Conservation (phyloP, 2,888 invertebrate species). For the Athrips mouffetella region DNA sequence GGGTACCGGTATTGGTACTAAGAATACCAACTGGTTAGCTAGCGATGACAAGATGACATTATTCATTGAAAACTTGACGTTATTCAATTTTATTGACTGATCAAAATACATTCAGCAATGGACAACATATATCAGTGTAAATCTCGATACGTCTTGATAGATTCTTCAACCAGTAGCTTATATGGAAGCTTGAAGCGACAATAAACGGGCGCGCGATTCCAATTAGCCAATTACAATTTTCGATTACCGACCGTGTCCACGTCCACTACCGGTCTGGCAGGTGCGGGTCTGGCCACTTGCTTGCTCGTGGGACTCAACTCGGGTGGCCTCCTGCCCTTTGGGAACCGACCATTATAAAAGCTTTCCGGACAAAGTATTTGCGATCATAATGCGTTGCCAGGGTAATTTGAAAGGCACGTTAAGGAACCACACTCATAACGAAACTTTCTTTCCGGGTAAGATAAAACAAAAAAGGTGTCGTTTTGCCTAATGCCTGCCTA, state of each 20-base stretch:
- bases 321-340: slow-evolving; percentile 49
- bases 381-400: neutral
- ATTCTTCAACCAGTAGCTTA: neutral
- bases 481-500: neutral
- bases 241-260: slow-evolving; percentile 58
- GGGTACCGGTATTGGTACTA: neutral
- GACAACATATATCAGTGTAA: too few relatives aligned
- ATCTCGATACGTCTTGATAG: too few relatives aligned
- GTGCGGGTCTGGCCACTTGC: slow-evolving; percentile 46
- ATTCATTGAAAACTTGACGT: too few relatives aligned
- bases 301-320: slow-evolving; percentile 36
- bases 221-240: slow-evolving; percentile 67
- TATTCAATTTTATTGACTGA: too few relatives aligned
- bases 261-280: slow-evolving; percentile 46
- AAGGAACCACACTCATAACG: too few relatives aligned
- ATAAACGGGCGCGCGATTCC: slow-evolving; percentile 27
- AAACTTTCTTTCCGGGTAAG: too few relatives aligned
- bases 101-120: too few relatives aligned
- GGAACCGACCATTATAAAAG: slow-evolving; percentile 6
- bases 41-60: too few relatives aligned
- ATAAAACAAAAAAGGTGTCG: too few relatives aligned
- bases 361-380: neutral
- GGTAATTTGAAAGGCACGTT: neutral
- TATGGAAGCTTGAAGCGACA: neutral
- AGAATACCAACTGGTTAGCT: too few relatives aligned